Base-by-base conservation (phyloP, 2,888 invertebrate genomes). In the Fragum sueziense region DNA sequence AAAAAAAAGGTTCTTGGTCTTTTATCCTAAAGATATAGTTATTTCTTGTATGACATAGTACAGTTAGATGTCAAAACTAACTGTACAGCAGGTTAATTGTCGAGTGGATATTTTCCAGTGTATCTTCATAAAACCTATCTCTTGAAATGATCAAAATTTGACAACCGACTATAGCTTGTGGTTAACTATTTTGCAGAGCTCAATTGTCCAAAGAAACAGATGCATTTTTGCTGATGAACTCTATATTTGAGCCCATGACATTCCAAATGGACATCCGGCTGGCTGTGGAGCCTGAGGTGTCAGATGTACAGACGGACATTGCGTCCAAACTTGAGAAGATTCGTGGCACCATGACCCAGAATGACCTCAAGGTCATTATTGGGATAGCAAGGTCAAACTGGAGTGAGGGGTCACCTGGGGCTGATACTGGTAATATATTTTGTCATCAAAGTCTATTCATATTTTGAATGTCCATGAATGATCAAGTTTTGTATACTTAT, bases 341-440 rank as follows among this genome's bases (percentile, higher is more conserved):
- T 0, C 79, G 95, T 82, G 93, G 97, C 2, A 96, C 96, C 88
- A 92, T 97, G 20, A 96, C 96, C 0, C 96, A 96, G 93, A 95
- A 95, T 90, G 97, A 97, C 92, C 93, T 97, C 11, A 95, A 96
- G 17, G 96, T 96, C 0, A 93, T 96, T 69, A 94, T 96, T 41
- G 95, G 95, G 0, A 96, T 97, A 3, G 95, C 96, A 94, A 95
- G 94, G 2, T 96, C 96, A 79, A 97, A 97, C 90, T 93, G 96
- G 57, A 95, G 95, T 68, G 93, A 91, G 77, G 90, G 91, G 7
- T 88, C 90, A 7, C 90, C 90, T 34, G 85, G 83, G 22, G 84
- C 87, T 31, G 87, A 81, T 34, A 85, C 86, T 85, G 89, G 90
- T 89, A 75, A 67, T 9, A 37, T 37, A 37, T 37, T n/a, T n/a